phyloP scores from a whole-genome alignment of 2,113 vertebrate species.

The Bos indicus region DNA sequence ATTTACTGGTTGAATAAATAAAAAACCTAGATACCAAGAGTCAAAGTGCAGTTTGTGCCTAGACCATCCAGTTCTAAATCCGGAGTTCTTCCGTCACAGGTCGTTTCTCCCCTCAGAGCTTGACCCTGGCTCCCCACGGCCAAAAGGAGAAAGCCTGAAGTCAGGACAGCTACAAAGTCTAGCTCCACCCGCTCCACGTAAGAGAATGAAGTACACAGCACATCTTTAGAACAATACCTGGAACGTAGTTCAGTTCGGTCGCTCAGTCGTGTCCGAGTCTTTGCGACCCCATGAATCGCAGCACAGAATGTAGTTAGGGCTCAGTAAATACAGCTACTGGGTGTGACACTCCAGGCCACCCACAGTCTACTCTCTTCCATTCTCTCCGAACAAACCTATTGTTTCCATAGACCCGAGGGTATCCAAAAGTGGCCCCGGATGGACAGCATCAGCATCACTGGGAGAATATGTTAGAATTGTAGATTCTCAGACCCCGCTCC shows the following conservation, averaged over 20 bases:
- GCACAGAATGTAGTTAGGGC: not conserved
- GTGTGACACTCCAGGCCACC: not conserved
- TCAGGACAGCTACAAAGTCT: not conserved
- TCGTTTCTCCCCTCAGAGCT: not conserved
- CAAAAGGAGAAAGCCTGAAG: not conserved
- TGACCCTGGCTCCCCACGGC: not conserved
- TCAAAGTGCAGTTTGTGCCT: not conserved
- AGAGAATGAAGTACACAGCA: not conserved
- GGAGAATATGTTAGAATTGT: not conserved
- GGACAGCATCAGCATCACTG: not conserved
- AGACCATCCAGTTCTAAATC: not conserved
- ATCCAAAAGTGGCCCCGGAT: not conserved
- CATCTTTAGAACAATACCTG: not conserved
- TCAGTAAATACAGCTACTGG: not conserved
- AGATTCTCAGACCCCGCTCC: not conserved
- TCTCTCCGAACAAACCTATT: not conserved
- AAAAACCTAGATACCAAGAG: not conserved
- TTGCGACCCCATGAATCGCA: not conserved
- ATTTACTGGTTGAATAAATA: not conserved
- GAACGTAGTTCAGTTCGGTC: not conserved
- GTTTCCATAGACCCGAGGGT: not conserved
- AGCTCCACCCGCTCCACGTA: not conserved
- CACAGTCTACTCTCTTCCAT: too few relatives aligned
- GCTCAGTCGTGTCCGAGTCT: too few relatives aligned
- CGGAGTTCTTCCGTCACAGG: not conserved